Evolutionary conservation across 2,888 invertebrate species (phyloP), one percentile per base, ranked within the genome.

Genomic region (Drosophila mulleri): DNA sequence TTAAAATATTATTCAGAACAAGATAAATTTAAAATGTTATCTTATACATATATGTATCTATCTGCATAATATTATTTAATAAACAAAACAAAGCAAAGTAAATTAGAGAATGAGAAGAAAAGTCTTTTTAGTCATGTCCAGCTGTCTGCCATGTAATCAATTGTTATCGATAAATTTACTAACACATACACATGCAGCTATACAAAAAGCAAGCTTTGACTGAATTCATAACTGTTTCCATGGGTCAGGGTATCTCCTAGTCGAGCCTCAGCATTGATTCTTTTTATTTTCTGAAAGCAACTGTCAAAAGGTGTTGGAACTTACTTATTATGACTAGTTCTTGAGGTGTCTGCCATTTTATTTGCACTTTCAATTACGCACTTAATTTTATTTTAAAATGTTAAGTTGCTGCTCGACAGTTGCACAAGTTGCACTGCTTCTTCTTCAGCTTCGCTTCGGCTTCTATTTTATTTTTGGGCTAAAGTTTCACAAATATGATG

Each of bases 401-500:
- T 75, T 63, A 42, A 56, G 47, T 52, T 67, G 1, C 12, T 56
- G 60, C 50, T 42, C 67, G 42, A 67, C 50, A 68, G 39, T 44
- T 37, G 44, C 12, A 54, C 37, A 54, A 58, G 41, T 54, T 41
- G 58, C 42, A 23, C 23, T 42, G 32, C 54, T 47, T 48, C 42
- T 20, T 20, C 32, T 26, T 29, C 8, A 0, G 29, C 29, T 8
- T 2, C 8, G 7, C 4, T 16, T 14, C 45, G 2, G 44, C 42
- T 29, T 29, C 29, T 29, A 6, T 26, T 23, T 20, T 50, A 18
- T 58, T 66, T 42, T 42, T 42, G 8, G 16, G n/a, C 11, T 52
- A 70, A 79, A 82, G 67, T 82, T 82, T 37, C 60, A 48, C 68
- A 72, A 80, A 83, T 82, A 69, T 80, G 69, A 75, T 62, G 61